A percentile compares a stretch with the other conserved stretches of the same genome.
phyloP scores from a whole-genome alignment of 2,797 vertebrate species.

The Chaunax sp. region DNA sequence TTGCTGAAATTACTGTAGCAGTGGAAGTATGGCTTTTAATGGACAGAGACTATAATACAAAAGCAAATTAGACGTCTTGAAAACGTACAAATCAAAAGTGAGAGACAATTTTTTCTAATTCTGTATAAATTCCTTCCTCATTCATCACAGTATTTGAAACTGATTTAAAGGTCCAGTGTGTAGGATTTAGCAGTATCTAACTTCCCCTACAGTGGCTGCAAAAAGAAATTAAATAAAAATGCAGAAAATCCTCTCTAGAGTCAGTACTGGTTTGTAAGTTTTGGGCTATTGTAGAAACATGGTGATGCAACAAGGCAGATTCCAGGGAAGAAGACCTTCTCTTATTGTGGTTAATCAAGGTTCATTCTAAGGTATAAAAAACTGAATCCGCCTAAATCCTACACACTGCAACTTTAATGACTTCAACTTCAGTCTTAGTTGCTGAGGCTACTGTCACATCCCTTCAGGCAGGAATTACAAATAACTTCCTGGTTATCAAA shows the following conservation, averaged over 20 bases:
- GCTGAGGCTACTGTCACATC: not conserved
- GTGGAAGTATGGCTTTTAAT: slow-evolving; percentile 87
- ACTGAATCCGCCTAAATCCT: too few species aligned
- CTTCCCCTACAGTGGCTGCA: too few species aligned
- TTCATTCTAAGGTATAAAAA: too few species aligned
- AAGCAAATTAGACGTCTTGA: slow-evolving; percentile 66
- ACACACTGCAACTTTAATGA: not conserved
- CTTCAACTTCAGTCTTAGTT: not conserved
- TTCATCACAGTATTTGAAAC: not conserved
- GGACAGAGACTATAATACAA: slow-evolving; percentile 86
- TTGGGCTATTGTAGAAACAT: too few species aligned
- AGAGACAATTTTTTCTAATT: slow-evolving; percentile 39
- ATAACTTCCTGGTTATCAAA: not conserved
- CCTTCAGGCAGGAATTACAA: not conserved
- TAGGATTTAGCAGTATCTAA: too few species aligned
- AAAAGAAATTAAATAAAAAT: too few species aligned
- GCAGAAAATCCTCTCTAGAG: too few species aligned
- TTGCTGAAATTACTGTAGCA: slow-evolving; percentile 86
- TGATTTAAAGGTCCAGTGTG: not conserved
- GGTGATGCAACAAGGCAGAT: too few species aligned
- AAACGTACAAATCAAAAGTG: slow-evolving; percentile 80
- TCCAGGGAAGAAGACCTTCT: too few species aligned
- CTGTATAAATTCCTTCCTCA: not conserved
- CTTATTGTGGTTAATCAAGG: too few species aligned
- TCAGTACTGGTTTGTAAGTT: too few species aligned